Base-by-base conservation (phyloP, 2,113 vertebrate species). In the Lontra canadensis region DNA sequence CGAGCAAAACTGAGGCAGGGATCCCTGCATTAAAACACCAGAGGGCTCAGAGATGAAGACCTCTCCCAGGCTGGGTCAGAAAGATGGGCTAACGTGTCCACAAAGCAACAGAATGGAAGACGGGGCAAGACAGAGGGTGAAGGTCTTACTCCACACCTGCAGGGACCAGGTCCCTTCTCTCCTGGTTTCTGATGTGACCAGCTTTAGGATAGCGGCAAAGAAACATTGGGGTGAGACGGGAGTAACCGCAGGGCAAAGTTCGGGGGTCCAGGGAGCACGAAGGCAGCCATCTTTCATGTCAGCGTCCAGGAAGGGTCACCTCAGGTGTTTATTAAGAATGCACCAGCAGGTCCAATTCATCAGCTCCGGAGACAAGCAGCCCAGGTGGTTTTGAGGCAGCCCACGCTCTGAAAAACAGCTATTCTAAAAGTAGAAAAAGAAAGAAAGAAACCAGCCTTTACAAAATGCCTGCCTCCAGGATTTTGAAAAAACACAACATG, bases 41-140 rank as follows among this genome's bases (percentile, higher is more conserved):
- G 29, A 52, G 17, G 44, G 42, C 52, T 39, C 21, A 2, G 44
- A 74, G 34, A 44, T 7, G 26, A 6, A 34, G 67, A 76, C 17
- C 7, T 47, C 17, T 39, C 7, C 0, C 6, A 12, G 9, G 63
- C 61, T 67, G 8, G 21, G 4, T 6, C 4, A 4, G 59, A 52
- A 84, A 39, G 52, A 47, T 59, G 11, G 17, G 47, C n/a, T 34
- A 42, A n/a, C 3, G 13, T n/a, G 44, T 20, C 14, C 29, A 23
- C 47, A 85, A 67, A 76, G 39, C 23, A 9, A 78, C 10, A 78
- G 7, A 87, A 20, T 18, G 13, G 31, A 44, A 39, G 29, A 49
- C 4, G 4, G 7, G 5, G 6, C 3, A 23, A 17, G 74, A 13
- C 0, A 4, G 3, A 69, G n/a, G 11, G 31, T n/a, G 12, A 47